phyloP scores from a whole-genome alignment of 1,140 invertebrate species.

The Harlomillsia oculata region DNA sequence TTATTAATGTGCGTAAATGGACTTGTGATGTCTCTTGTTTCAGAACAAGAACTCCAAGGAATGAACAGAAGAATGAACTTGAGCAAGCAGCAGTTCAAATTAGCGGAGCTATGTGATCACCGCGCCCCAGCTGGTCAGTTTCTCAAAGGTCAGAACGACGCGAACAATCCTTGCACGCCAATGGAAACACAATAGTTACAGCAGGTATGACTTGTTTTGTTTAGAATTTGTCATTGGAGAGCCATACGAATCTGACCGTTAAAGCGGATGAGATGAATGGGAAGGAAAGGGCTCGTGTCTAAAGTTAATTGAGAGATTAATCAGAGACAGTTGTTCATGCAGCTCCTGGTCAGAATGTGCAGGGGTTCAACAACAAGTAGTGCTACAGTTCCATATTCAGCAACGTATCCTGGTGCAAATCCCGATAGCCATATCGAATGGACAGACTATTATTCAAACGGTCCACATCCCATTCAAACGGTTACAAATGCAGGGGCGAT shows the following conservation, averaged over 20 bases:
- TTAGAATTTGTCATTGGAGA: background rate
- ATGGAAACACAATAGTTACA: constrained; percentile 23
- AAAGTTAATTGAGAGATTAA: background rate
- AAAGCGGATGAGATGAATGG: too few species aligned
- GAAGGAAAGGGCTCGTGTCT: background rate
- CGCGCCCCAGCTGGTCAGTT: constrained; percentile 30
- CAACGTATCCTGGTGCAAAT: constrained; percentile 84
- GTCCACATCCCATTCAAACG: constrained; percentile 76
- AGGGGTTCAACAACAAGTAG: constrained; percentile 47
- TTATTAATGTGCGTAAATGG: too few species aligned
- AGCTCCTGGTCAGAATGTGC: constrained; percentile 57
- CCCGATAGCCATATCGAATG: constrained; percentile 75
- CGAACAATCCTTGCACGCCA: constrained; percentile 28
- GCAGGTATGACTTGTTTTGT: background rate
- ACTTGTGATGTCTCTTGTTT: too few species aligned
- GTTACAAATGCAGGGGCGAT: constrained; percentile 43
- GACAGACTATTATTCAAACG: constrained; percentile 86
- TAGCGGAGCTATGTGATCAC: constrained; percentile 16
- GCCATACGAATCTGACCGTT: too few species aligned
- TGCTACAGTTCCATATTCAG: constrained; percentile 67
- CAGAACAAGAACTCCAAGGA: too few species aligned
- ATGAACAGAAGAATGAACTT: too few species aligned
- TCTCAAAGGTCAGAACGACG: constrained; percentile 23
- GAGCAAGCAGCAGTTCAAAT: constrained; percentile 29
- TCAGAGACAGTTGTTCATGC: constrained; percentile 2